Conservation (phyloP, 2,113 vertebrate genomes). For the Heloderma charlesbogerti region DNA sequence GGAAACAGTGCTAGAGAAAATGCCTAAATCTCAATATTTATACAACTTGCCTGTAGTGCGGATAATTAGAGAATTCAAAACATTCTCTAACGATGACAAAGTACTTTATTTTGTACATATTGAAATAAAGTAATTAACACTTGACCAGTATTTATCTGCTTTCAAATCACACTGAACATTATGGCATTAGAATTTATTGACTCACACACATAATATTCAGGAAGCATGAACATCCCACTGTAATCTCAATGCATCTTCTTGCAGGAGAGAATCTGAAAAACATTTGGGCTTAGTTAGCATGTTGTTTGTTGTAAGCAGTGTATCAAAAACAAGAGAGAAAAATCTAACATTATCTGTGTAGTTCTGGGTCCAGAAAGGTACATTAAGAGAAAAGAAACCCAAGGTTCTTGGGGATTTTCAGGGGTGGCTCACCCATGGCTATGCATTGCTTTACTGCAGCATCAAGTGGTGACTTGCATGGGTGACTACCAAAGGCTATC, state of each 20-base stretch:
- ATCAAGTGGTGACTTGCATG: background rate
- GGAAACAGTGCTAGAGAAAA: conserved; percentile 70
- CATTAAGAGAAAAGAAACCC: too few relatives aligned
- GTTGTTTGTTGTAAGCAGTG: background rate
- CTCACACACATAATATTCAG: conserved; percentile 13
- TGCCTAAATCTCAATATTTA: conserved; percentile 73
- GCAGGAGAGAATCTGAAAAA: conserved; percentile 1
- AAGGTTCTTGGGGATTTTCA: background rate
- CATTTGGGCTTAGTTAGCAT: background rate
- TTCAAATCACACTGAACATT: conserved; percentile 63
- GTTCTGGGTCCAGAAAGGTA: background rate
- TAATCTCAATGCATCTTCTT: background rate
- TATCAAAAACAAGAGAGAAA: background rate
- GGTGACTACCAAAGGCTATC: too few relatives aligned
- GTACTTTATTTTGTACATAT: conserved; percentile 78
- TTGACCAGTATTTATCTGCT: conserved; percentile 73
- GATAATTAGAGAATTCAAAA: conserved; percentile 68
- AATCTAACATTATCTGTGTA: background rate
- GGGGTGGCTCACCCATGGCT: background rate
- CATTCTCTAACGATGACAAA: conserved; percentile 74
- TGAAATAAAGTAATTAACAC: conserved; percentile 75
- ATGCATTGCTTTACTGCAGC: background rate
- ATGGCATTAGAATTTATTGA: conserved; percentile 57
- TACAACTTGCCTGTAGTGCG: conserved; percentile 61
- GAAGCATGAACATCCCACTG: conserved; percentile 28